phyloP scores from a whole-genome alignment of 2,888 invertebrate species.

The Drosophila atroscutellata region DNA sequence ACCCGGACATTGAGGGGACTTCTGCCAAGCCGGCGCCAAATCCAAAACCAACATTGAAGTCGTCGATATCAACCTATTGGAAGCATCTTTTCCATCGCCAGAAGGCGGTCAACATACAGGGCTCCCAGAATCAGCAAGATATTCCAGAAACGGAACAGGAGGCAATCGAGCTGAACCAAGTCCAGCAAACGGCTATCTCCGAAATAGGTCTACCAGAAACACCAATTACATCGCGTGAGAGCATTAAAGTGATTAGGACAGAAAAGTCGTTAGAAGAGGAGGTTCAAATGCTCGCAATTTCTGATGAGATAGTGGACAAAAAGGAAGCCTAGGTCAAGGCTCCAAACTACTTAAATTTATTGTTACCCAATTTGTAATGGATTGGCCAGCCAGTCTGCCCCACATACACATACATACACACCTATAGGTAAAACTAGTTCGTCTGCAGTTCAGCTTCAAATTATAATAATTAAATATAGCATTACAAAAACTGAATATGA shows the following conservation, averaged over 20 bases:
- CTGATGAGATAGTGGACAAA: constrained; percentile 27
- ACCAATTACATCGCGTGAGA: constrained; percentile 28
- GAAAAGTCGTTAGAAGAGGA: constrained; percentile 35
- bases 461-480: constrained; percentile 38
- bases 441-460: constrained; percentile 55
- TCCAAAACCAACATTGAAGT: constrained; percentile 62
- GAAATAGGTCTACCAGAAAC: constrained; percentile 25
- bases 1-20: not conserved
- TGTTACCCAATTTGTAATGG: constrained; percentile 31
- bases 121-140: not conserved
- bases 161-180: constrained; percentile 15
- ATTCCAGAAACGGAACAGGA: constrained; percentile 1
- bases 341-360: constrained; percentile 18
- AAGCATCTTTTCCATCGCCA: constrained; percentile 74
- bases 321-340: constrained; percentile 13
- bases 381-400: constrained; percentile 35
- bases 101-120: constrained; percentile 37
- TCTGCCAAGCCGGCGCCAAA: constrained; percentile 30
- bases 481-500: constrained; percentile 9
- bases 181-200: constrained; percentile 2
- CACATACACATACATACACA: constrained; percentile 2
- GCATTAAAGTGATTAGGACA: not conserved
- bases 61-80: constrained; percentile 79
- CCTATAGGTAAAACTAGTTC: constrained; percentile 30
- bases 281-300: constrained; percentile 34